Conservation (phyloP, 2,113 vertebrate genomes). For the Mesoclemmys tuberculata region DNA sequence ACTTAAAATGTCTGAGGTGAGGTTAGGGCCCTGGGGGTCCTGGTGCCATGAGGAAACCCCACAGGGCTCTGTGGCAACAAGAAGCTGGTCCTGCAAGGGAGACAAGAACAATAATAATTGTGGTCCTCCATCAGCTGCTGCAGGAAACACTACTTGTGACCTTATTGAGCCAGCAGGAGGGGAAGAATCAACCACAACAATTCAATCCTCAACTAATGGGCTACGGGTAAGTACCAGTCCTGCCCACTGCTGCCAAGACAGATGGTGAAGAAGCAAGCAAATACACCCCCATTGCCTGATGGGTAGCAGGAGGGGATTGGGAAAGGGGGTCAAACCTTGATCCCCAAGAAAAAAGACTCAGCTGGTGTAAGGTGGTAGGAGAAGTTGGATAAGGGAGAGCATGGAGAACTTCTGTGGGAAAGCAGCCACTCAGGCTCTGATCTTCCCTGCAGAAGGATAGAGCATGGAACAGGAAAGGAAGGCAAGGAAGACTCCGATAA, state of each 20-base stretch:
- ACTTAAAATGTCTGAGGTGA: neutral
- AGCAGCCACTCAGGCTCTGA: neutral
- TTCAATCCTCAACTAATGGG: neutral
- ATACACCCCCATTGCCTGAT: neutral
- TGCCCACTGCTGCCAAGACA: neutral
- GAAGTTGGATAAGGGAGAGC: neutral
- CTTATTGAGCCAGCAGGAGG: neutral
- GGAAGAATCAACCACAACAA: neutral
- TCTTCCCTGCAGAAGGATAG: neutral
- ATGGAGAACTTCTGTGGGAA: neutral
- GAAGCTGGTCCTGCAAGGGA: neutral
- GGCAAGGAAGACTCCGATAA: neutral
- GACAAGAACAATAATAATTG: neutral
- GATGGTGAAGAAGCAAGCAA: accelerated
- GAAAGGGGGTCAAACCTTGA: neutral
- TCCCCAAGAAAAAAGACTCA: neutral
- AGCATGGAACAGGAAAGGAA: neutral
- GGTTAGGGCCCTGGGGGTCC: neutral
- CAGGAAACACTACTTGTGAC: neutral
- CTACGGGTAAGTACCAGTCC: accelerated
- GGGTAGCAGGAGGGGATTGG: neutral
- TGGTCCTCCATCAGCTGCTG: neutral
- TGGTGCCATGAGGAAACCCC: neutral
- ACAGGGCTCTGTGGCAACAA: neutral
- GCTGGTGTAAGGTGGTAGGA: neutral